Percentiles rank a stretch among this genome's conserved stretches.
Evolutionary conservation across 2,888 invertebrate species (phyloP).

Genomic region (Cheilosia grossa): DNA sequence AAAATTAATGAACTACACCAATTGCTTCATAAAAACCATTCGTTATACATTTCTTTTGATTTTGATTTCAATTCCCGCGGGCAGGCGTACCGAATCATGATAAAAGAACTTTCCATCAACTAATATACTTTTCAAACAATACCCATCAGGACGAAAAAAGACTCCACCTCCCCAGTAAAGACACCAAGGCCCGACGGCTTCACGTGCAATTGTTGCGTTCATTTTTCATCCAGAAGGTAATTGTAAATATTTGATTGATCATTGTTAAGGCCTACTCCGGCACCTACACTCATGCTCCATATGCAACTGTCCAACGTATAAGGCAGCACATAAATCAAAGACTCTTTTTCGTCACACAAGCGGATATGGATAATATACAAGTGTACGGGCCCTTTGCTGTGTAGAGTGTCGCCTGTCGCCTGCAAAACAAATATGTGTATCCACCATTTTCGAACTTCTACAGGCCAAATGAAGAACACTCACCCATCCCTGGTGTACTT

Average conservation of each 20-base stretch:
- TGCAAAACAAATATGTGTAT: conserved; percentile 30
- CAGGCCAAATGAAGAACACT: conserved; percentile 29
- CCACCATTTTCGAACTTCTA: conserved; percentile 7
- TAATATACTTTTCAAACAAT: conserved; percentile 23
- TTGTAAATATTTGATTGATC: conserved; percentile 73
- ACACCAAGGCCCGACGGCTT: conserved; percentile 7
- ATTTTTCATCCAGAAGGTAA: conserved; percentile 73
- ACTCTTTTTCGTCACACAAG: conserved; percentile 37
- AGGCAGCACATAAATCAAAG: conserved; percentile 65
- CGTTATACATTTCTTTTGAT: conserved; percentile 22
- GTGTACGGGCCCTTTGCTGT: background rate
- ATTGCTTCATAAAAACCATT: conserved; percentile 15
- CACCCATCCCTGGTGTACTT: conserved; percentile 33
- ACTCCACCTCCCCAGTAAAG: background rate
- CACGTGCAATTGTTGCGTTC: conserved; percentile 40
- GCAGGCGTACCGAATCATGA: conserved; percentile 25
- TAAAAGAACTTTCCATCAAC: conserved; percentile 35
- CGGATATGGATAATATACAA: background rate
- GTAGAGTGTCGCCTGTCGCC: background rate
- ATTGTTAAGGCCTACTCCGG: conserved; percentile 75
- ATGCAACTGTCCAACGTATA: conserved; percentile 65
- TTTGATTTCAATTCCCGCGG: conserved; percentile 24
- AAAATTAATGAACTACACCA: conserved; percentile 13
- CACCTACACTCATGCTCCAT: conserved; percentile 67
- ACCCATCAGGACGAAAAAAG: background rate